Base-by-base conservation (phyloP, 2,113 vertebrate genomes). In the Bostrychus sinensis region DNA sequence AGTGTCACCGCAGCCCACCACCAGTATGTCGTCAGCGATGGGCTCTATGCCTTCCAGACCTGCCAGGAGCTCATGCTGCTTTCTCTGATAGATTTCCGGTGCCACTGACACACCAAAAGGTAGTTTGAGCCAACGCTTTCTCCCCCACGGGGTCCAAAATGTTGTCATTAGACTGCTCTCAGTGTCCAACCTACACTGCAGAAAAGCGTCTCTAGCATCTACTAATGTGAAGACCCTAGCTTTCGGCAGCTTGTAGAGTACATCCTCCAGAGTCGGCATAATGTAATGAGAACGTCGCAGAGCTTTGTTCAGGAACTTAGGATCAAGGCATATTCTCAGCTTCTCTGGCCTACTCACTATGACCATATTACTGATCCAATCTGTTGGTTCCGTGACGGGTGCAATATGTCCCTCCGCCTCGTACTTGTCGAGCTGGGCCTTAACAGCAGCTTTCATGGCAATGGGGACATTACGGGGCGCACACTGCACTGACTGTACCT, bases 301-400 rank as follows among this genome's bases (percentile, higher is more conserved):
- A 3, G 38, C 38, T 16, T 16, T 6, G 38, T 41, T 41, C 6
- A 41, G 38, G 16, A 16, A 16, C 38, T 41, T 41, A 14, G 38
- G 38, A 8, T 41, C 38, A 8, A 41, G 6, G 16, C 38, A 41
- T 3, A 41, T 7, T 22, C 20, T 45, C 42, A 45, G 20, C 8
- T 45, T 20, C 8, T 45, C 16, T 5, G 42, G 42, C 20, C 22
- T 48, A 11, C 5, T 48, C 9, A 48, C 22, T 20, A 48, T 25
- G 45, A 48, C 20, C 45, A 48, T 22, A 19, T 48, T 48, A 13
- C 22, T 48, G 19, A 48, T 48, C 45, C 20, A 48, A 7, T 48
- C 45, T 48, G 19, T 48, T 11, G 20, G 45, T 6, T 48, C 9
- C 1, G 45, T 48, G 20, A 48, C 45, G 2, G 22, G 1, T 22